Base-by-base conservation (phyloP, 2,797 vertebrate genomes). In the Leptoclinus maculatus region DNA sequence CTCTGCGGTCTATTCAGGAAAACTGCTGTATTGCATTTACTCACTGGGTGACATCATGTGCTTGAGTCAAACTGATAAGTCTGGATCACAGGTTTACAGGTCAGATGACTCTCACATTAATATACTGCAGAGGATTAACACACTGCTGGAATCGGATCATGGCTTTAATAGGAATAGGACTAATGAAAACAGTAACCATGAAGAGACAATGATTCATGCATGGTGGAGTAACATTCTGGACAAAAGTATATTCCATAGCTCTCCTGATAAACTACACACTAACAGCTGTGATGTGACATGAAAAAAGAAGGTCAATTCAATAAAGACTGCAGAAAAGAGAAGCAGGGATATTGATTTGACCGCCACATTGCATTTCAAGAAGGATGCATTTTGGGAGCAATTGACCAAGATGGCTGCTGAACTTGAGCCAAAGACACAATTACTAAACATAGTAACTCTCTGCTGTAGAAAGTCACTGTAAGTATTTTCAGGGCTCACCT, bases 401-500 rank as follows among this genome's bases (percentile, higher is more conserved):
- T 82, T 76, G 51, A 41, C 19, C 36, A 66, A 78, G 83, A 79
- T 63, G 70, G 36, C 34, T n/a, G 2, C 36, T 88, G 78, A 80
- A 75, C 62, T 69, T 9, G 6, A 79, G 79, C 77, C 83, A 90
- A 83, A 77, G 49, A 69, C 66, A 82, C 45, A 83, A 75, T 85
- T 80, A 79, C 53, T 75, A 58, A 82, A 81, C 47, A 64, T 25
- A 74, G 74, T 71, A 49, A 63, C 51, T 65, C 59, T 54, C 36
- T 16, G 23, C 57, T 25, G 69, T 45, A 63, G 57, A 62, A 34
- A 70, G 66, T 54, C 58, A 69, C 32, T 29, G 34, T 34, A 34
- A 68, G 71, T 79, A 34, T 76, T 80, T 83, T 62, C 36, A 56
- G 74, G 32, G 36, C 93, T 94, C 86, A 96, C 95, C 97, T 99